These are phyloP conservation scores for Nicator chloris DNA, from an alignment of 2,113 vertebrate genomes.

Conservation along the genomic window DNA sequence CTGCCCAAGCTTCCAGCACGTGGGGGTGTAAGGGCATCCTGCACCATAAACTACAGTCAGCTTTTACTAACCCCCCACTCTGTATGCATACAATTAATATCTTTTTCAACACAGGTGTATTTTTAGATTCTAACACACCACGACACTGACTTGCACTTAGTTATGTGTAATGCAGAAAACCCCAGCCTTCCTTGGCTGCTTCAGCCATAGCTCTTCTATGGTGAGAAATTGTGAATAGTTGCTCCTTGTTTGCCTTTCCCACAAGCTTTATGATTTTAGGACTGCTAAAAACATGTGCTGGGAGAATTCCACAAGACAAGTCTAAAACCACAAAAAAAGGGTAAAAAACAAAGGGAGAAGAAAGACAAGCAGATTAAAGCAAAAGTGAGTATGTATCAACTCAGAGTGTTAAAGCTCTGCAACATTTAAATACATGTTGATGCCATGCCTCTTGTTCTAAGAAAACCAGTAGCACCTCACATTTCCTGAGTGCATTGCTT, in stretches of 20 bases:
- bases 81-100: background rate
- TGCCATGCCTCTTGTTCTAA: background rate
- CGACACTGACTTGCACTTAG: background rate
- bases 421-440: background rate
- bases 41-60: background rate
- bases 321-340: background rate
- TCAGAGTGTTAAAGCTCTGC: background rate
- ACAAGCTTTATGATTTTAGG: background rate
- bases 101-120: background rate
- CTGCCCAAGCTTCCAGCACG: background rate
- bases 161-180: background rate
- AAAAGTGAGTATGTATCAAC: background rate
- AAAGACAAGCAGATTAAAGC: background rate
- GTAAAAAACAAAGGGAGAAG: background rate
- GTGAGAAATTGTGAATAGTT: background rate
- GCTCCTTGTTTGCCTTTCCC: background rate
- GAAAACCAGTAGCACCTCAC: background rate
- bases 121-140: background rate
- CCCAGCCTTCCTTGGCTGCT: background rate
- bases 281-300: background rate
- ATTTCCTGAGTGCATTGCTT: background rate
- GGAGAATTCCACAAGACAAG: background rate
- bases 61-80: background rate
- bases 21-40: background rate
- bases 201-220: background rate